Conservation (phyloP, 92 coral and sea anemone genomes). For the Bergia sp. region DNA sequence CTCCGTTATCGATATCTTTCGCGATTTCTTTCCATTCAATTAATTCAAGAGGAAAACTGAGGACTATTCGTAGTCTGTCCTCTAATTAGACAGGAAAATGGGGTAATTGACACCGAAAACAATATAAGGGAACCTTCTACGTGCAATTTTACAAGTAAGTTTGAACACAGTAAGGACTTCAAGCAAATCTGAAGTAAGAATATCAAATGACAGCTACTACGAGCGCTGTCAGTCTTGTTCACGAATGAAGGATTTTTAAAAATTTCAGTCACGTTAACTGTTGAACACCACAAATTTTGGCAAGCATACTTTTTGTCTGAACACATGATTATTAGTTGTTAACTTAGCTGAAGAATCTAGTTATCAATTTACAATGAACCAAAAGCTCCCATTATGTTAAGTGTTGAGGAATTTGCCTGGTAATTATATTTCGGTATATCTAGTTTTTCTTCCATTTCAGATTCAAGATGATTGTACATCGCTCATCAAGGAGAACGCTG, state of each 20-base stretch:
- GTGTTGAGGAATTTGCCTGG: neutral
- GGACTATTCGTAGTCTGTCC: too few species aligned
- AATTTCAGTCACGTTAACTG: neutral
- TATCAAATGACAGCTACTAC: too few species aligned
- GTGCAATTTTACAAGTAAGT: too few species aligned
- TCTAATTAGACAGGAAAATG: too few species aligned
- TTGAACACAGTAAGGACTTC: too few species aligned
- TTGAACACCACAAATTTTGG: neutral
- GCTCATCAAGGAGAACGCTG: constrained; percentile 95
- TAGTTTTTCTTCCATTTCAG: constrained; percentile 40
- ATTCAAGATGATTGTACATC: constrained; percentile 98
- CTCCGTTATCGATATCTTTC: too few species aligned
- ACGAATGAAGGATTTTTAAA: neutral
- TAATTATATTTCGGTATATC: neutral
- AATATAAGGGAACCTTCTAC: too few species aligned
- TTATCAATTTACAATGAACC: neutral
- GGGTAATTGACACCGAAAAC: too few species aligned
- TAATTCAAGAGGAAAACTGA: too few species aligned
- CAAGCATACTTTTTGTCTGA: neutral
- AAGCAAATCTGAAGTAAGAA: too few species aligned
- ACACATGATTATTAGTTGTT: neutral
- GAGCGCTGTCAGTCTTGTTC: neutral
- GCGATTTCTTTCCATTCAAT: too few species aligned
- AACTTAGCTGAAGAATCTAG: neutral
- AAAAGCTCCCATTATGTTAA: neutral